Evolutionary conservation across 2,888 invertebrate species (phyloP).

Genomic region (Parthenolecanium corni): DNA sequence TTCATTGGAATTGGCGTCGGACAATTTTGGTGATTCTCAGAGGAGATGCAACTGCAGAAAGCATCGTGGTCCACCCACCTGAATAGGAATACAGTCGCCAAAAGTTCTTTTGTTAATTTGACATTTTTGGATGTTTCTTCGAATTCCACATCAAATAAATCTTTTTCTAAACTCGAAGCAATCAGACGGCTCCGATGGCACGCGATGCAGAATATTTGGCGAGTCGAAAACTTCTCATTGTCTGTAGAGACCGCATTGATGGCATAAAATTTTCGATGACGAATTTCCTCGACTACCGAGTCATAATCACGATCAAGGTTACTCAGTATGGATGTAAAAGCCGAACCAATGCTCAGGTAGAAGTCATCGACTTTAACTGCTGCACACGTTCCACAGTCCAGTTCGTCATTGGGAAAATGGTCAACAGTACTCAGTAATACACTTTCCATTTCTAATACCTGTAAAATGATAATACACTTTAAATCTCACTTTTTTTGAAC

Average conservation of each 20-base stretch:
- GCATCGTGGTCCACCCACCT: no score
- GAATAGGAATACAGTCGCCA: conserved; percentile 6
- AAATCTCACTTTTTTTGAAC: no score
- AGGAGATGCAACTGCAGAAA: no score
- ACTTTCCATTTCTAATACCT: background rate
- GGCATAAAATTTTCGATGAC: background rate
- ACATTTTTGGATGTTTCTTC: background rate
- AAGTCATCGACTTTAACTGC: background rate
- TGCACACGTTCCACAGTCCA: background rate
- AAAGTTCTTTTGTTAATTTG: background rate
- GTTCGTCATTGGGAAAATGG: background rate
- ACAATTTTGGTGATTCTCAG: no score
- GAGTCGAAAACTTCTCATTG: background rate
- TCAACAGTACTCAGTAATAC: background rate
- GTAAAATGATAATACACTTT: no score
- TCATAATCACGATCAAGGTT: background rate
- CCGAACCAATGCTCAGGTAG: background rate
- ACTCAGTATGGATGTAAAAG: background rate
- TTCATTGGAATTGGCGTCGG: no score
- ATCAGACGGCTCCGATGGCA: background rate
- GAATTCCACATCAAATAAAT: conserved; percentile 4
- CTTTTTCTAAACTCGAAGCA: background rate
- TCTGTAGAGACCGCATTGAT: background rate
- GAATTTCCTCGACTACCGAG: background rate
- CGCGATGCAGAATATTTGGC: conserved; percentile 1